Conservation (phyloP, 2,797 vertebrate species). For the Oophaga sylvatica region DNA sequence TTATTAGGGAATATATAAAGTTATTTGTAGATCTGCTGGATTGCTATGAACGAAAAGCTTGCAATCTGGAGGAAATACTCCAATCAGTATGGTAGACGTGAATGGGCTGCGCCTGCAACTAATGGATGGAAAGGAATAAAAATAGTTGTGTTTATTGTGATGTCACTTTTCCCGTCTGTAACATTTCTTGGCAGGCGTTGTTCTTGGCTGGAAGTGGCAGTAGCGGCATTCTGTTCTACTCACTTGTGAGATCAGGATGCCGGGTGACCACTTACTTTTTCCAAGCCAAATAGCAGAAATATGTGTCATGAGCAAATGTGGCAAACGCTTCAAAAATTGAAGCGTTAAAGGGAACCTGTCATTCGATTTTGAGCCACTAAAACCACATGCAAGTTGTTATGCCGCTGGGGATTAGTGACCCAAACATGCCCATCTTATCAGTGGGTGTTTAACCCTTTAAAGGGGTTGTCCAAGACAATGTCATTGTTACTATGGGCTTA, state of each 20-base stretch:
- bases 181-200: conserved; percentile 22
- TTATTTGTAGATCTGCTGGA: background rate
- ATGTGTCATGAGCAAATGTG: background rate
- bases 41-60: background rate
- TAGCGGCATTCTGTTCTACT: background rate
- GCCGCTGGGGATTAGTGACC: no score
- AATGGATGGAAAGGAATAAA: conserved; percentile 35
- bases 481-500: no score
- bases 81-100: background rate
- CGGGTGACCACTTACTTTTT: conserved; percentile 7
- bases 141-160: conserved; percentile 38
- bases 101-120: background rate
- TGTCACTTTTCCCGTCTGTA: conserved; percentile 18
- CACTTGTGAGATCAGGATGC: conserved; percentile 26
- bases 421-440: no score
- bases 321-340: background rate
- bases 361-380: no score
- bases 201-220: background rate
- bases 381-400: no score
- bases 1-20: background rate
- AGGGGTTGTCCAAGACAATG: no score
- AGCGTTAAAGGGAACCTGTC: no score
- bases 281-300: background rate
- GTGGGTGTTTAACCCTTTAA: no score
- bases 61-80: background rate